Percentiles rank a stretch among this genome's conserved stretches.
phyloP scores from a whole-genome alignment of 1,140 invertebrate species.

The Drosophila pachea region DNA sequence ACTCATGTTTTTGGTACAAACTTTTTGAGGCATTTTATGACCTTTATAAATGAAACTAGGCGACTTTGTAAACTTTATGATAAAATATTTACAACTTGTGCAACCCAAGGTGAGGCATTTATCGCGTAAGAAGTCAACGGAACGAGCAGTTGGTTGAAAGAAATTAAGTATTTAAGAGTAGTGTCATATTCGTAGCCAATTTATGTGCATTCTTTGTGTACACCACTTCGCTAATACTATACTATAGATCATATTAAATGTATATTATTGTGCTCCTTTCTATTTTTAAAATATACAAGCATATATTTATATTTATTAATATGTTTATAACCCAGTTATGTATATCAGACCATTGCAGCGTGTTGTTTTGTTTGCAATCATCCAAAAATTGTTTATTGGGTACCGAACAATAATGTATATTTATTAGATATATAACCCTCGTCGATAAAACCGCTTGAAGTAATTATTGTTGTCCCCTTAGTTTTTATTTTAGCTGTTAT shows the following conservation, averaged over 20 bases:
- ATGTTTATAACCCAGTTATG: constrained; percentile 43
- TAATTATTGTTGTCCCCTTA: constrained; percentile 51
- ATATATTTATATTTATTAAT: constrained; percentile 5
- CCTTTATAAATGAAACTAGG: constrained; percentile 47
- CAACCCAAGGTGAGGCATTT: constrained; percentile 29
- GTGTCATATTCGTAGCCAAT: constrained; percentile 47
- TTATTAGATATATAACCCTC: constrained; percentile 56
- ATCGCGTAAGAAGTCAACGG: constrained; percentile 10
- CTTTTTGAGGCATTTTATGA: constrained; percentile 74
- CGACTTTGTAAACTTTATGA: constrained; percentile 47
- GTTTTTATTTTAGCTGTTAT: constrained; percentile 61
- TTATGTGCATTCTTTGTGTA: constrained; percentile 43
- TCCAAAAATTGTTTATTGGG: constrained; percentile 41
- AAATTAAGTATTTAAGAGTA: constrained; percentile 38
- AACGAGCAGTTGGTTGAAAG: constrained; percentile 5
- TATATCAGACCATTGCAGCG: constrained; percentile 35
- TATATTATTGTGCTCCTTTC: constrained; percentile 23
- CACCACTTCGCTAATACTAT: constrained; percentile 40
- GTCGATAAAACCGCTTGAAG: constrained; percentile 45
- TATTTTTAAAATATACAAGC: constrained; percentile 17
- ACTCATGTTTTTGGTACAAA: constrained; percentile 70
- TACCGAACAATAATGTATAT: constrained; percentile 45
- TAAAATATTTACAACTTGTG: constrained; percentile 59
- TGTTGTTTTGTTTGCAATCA: constrained; percentile 26
- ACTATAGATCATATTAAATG: constrained; percentile 20